Conservation (phyloP, 2,797 vertebrate species). For the Brachymystax lenok region DNA sequence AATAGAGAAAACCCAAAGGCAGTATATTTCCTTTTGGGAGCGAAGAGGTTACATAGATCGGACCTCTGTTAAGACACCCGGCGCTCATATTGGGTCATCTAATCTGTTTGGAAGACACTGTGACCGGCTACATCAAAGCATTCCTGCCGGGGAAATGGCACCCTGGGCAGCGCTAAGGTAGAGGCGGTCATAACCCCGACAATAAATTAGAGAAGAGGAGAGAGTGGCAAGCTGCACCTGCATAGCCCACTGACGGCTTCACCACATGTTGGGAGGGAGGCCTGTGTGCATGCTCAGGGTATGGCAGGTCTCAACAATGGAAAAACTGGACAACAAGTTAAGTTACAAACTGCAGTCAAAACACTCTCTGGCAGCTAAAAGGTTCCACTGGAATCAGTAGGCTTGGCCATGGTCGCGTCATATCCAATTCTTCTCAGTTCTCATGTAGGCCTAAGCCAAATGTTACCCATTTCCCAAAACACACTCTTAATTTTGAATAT, state of each 20-base stretch:
- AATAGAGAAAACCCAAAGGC: constrained; percentile 33
- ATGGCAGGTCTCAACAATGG: constrained; percentile 49
- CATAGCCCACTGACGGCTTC: constrained; percentile 46
- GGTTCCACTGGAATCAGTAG: too few relatives aligned
- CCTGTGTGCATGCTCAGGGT: not conserved
- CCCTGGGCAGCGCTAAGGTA: constrained; percentile 71
- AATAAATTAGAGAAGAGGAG: constrained; percentile 81
- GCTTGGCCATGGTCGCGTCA: too few relatives aligned
- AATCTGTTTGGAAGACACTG: constrained; percentile 51
- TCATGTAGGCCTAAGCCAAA: too few relatives aligned
- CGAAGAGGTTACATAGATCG: constrained; percentile 61
- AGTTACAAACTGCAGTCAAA: not conserved
- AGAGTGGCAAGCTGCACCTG: constrained; percentile 81
- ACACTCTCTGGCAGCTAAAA: too few relatives aligned
- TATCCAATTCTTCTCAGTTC: too few relatives aligned
- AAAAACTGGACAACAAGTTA: constrained; percentile 36
- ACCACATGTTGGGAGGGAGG: constrained; percentile 54
- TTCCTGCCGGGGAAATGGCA: constrained; percentile 74
- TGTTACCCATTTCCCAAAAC: too few relatives aligned
- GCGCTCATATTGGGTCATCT: constrained; percentile 60
- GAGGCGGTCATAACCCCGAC: constrained; percentile 71
- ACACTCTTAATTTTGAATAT: too few relatives aligned
- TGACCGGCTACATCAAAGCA: constrained; percentile 84
- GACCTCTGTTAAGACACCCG: constrained; percentile 22
- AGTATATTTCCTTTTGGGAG: constrained; percentile 39